Evolutionary conservation across 2,113 vertebrate genomes (phyloP).

Genomic region (Daphoenositta chrysoptera): DNA sequence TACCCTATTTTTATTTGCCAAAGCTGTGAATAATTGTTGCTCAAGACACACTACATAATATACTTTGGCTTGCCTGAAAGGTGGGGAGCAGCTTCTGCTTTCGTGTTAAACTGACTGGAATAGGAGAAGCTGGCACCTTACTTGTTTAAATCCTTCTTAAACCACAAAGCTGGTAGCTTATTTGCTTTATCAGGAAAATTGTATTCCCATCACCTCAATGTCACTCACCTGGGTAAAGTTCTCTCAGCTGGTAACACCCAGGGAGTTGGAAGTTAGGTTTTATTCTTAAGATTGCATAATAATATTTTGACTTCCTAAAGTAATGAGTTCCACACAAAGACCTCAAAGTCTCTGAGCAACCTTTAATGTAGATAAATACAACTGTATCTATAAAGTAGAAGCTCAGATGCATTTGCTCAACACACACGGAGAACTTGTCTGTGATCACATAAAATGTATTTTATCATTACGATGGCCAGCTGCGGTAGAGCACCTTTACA

Average conservation of each 20-base stretch:
- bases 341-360: not conserved
- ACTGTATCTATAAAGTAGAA: not conserved
- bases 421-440: not conserved
- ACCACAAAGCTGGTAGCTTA: not conserved
- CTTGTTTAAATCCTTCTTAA: not conserved
- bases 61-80: not conserved
- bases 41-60: not conserved
- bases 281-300: not conserved
- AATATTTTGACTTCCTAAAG: not conserved
- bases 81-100: not conserved
- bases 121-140: not conserved
- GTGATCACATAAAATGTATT: not conserved
- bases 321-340: not conserved
- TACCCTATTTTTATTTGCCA: not conserved
- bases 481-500: not conserved
- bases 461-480: not conserved
- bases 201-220: not conserved
- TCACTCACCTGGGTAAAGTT: not conserved
- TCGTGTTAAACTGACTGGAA: not conserved
- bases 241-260: not conserved
- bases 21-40: not conserved
- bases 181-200: not conserved
- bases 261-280: not conserved
- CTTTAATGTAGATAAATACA: constrained; percentile 15
- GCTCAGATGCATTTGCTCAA: not conserved